Percentiles rank a stretch among this genome's conserved stretches.
Evolutionary conservation across 2,113 vertebrate genomes (phyloP).

Genomic region (Microcebus murinus): DNA sequence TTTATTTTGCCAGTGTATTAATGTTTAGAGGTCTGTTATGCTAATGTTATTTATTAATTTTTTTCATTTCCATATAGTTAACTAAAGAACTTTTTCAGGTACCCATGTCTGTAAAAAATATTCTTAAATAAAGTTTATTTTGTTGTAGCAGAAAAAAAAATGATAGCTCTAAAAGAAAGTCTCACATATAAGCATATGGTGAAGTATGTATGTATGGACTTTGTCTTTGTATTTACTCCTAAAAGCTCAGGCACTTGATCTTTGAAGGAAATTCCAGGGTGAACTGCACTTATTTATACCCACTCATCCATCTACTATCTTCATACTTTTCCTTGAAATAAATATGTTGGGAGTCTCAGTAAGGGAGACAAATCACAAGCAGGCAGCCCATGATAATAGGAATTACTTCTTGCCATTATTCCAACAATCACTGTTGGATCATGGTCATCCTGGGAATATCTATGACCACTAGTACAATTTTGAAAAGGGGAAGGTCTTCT

Average conservation of each 20-base stretch:
- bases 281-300: not conserved
- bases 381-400: not conserved
- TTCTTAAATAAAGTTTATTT: conserved; percentile 93
- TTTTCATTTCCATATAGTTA: conserved; percentile 86
- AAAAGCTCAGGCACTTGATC: not conserved
- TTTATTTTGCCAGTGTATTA: conserved; percentile 85
- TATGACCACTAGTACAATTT: not conserved
- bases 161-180: not conserved
- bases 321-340: not conserved
- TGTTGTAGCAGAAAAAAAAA: conserved; percentile 82
- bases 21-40: conserved; percentile 88
- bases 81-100: conserved; percentile 89
- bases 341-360: not conserved
- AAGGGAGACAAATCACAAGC: not conserved
- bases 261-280: not conserved
- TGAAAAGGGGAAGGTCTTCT: not conserved
- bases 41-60: conserved; percentile 96
- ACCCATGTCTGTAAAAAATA: conserved; percentile 88
- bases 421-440: not conserved
- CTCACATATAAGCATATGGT: not conserved
- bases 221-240: not conserved
- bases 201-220: not conserved
- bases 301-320: not conserved
- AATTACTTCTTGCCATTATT: not conserved
- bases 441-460: not conserved